These are phyloP conservation scores for Tokudaia tokunoshimensis DNA, from an alignment of 2,797 vertebrate species.

Conservation along the genomic window DNA sequence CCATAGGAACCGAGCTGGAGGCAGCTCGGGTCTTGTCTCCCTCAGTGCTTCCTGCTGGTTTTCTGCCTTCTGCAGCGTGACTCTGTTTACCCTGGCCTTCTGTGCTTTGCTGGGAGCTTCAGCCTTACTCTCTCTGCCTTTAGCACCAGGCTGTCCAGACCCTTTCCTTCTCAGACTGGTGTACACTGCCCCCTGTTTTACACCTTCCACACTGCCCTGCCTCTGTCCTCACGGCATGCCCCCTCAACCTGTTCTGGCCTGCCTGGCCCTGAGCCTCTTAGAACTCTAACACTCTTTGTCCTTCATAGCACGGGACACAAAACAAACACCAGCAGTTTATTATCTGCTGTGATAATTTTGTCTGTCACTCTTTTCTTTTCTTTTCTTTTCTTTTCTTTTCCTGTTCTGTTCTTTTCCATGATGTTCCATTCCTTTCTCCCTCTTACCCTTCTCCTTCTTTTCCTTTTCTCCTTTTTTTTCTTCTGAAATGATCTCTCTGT, in stretches of 20 bases:
- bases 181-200: neutral
- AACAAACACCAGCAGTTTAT: neutral
- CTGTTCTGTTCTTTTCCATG: neutral
- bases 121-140: neutral
- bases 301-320: neutral
- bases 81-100: neutral
- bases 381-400: too few species aligned
- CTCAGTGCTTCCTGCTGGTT: neutral
- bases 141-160: neutral
- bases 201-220: neutral
- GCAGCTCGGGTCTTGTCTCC: neutral
- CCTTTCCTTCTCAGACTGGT: neutral
- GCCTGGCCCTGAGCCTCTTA: neutral
- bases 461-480: too few species aligned
- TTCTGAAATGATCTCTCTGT: neutral
- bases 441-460: accelerated
- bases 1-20: accelerated
- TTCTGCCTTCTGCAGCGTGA: neutral
- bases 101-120: neutral
- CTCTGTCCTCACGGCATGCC: neutral
- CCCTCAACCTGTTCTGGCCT: neutral
- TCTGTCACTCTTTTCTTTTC: neutral
- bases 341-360: neutral
- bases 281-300: neutral
- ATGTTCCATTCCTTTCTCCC: too few species aligned